Base-by-base conservation (phyloP, 2,113 vertebrate genomes). In the Muscicapa adusta region DNA sequence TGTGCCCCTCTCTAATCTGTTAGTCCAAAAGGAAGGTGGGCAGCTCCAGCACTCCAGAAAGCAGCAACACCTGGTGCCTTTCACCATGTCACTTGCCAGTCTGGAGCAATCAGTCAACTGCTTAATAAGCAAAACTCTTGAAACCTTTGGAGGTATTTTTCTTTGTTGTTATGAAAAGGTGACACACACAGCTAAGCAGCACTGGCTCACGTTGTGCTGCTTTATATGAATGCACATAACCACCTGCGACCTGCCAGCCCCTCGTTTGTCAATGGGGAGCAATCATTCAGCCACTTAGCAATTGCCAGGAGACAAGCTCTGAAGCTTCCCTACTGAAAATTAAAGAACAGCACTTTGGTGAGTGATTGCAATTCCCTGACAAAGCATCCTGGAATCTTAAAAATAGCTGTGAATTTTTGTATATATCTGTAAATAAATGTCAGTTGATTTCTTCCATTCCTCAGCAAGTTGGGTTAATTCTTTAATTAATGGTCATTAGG, bases 71-170 rank as follows among this genome's bases (percentile, higher is more conserved):
- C 97, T 96, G 96, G 61, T 8, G 9, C 87, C 84, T 96, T 81
- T 28, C 33, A 57, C 20, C 0, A 14, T 85, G 82, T 94, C 93
- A 89, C 94, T 97, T 94, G 92, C 91, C 96, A 93, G 93, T 92
- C 90, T 91, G 77, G 84, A 96, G 95, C 95, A 97, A 98, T 98
- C 98, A 95, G 85, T 94, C 93, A 96, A 76, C 93, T 96, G 86
- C 96, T 97, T 97, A 96, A 94, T 76, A 94, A 96, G 95, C 85
- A 94, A 94, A 97, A 96, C 96, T 91, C 96, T 96, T 34, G 65
- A 85, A 96, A 36, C n/a, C 89, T 94, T 91, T 67, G 53, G 53
- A 94, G 79, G 67, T n/a, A 96, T 98, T 92, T 96, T 95, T 97
- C 97, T 97, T 97, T 96, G 89, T 95, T 95, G 97, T 85, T 31